A percentile compares a stretch with the other conserved stretches of the same genome.
These are phyloP conservation scores for Lepus timidus DNA, from an alignment of 2,113 vertebrate species.

Conservation along the genomic window DNA sequence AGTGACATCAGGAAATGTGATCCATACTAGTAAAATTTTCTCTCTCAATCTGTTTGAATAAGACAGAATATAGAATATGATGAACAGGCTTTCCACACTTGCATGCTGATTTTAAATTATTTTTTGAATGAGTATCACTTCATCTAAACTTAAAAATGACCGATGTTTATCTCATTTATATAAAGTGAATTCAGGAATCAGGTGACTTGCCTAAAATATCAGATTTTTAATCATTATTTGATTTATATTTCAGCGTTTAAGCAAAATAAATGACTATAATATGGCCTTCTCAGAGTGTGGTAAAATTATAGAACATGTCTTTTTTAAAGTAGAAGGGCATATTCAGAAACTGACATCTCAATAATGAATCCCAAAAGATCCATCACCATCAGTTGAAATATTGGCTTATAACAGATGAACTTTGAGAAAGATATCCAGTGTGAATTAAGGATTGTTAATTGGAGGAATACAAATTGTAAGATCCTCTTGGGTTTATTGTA, in stretches of 20 bases:
- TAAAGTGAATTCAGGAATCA: background rate
- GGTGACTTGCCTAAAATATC: background rate
- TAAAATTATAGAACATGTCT: background rate
- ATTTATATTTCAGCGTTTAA: constrained; percentile 36
- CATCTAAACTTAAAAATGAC: background rate
- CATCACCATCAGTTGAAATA: background rate
- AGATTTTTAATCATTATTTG: background rate
- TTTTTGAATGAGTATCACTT: background rate
- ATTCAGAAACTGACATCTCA: constrained; percentile 31
- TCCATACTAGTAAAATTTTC: background rate
- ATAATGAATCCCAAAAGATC: background rate
- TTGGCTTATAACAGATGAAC: background rate
- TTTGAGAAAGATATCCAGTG: background rate
- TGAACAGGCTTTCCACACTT: background rate
- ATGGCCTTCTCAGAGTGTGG: background rate
- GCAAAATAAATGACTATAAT: constrained; percentile 8
- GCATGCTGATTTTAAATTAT: background rate
- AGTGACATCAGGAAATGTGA: background rate
- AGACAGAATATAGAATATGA: background rate
- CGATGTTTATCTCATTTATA: constrained; percentile 11
- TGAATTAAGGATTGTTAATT: background rate
- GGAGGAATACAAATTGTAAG: background rate
- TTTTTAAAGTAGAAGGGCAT: constrained; percentile 29
- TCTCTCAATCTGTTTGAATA: background rate
- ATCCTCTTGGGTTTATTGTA: background rate